Evolutionary conservation across 2,797 vertebrate genomes (phyloP).

Genomic region (Acipenser oxyrinchus): DNA sequence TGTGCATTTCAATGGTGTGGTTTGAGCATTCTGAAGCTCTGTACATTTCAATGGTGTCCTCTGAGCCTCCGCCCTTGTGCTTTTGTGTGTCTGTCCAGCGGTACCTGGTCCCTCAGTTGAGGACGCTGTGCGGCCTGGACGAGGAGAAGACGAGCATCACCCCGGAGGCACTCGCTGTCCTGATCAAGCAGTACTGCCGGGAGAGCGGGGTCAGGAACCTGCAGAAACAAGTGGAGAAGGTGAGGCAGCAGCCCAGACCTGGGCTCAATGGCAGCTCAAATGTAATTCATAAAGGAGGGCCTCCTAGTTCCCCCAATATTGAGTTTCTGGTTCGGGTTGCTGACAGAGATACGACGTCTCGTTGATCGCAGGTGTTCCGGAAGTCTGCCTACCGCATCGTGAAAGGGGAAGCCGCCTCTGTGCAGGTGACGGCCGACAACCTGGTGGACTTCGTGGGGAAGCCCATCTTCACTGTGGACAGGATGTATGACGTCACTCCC

Average conservation of each 20-base stretch:
- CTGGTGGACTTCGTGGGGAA: slow-evolving; percentile 92
- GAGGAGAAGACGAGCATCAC: slow-evolving; percentile 71
- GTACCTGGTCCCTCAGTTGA: slow-evolving; percentile 89
- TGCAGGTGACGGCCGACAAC: slow-evolving; percentile 76
- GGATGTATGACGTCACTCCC: slow-evolving; percentile 88
- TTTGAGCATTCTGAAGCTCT: no score
- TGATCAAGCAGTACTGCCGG: slow-evolving; percentile 92
- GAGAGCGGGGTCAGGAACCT: slow-evolving; percentile 93
- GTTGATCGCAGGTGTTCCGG: slow-evolving; percentile 72
- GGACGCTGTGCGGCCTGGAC: slow-evolving; percentile 73
- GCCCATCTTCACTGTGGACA: slow-evolving; percentile 88
- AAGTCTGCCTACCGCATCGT: slow-evolving; percentile 90
- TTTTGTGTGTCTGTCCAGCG: slow-evolving; percentile 46
- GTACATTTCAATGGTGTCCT: no score
- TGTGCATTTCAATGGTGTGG: no score
- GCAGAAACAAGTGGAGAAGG: slow-evolving; percentile 97
- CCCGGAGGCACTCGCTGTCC: slow-evolving; percentile 72
- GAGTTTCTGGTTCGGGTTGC: background rate
- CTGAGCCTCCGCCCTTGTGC: no score
- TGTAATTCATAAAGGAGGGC: no score
- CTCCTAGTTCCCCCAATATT: no score
- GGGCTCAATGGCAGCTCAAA: no score
- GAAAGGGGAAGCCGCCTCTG: slow-evolving; percentile 58
- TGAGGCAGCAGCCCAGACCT: slow-evolving; percentile 31
- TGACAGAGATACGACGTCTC: background rate